Evolutionary conservation across 23 tunicate species (phyloP), one percentile per base, ranked within the genome.

Genomic region (Trididemnum nubilum): DNA sequence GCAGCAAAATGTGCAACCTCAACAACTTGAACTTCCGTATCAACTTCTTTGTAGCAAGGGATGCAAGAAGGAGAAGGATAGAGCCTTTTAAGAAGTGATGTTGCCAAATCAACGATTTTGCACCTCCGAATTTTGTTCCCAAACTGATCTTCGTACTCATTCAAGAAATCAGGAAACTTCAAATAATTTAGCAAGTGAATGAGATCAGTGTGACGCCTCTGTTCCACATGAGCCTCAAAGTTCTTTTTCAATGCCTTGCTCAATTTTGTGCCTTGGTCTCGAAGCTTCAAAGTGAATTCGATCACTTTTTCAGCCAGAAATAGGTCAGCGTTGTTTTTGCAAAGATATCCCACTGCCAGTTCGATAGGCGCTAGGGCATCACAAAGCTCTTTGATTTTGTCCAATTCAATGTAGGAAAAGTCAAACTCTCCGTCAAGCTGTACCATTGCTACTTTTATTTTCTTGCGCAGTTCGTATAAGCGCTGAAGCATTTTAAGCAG

Each of bases 221-320:
- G n/a, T n/a, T n/a, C n/a, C n/a, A n/a, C n/a, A n/a, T n/a, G n/a
- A n/a, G n/a, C n/a, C n/a, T n/a, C n/a, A n/a, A n/a, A n/a, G n/a
- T n/a, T n/a, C n/a, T n/a, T n/a, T n/a, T n/a, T n/a, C n/a, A n/a
- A n/a, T n/a, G n/a, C n/a, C n/a, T n/a, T n/a, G n/a, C n/a, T 75
- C 9, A 21, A 67, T 34, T 67, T 30, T 33, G 29, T 63, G 5
- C 15, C 19, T 33, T 29, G 39, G 7, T 33, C 76, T 29, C 38
- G 29, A 28, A 70, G 21, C 39, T 70, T 70, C 64, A 44, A 7
- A 25, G 80, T 44, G 32, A 75, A 75, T 7, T 22, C 29, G 25
- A 75, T 44, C 19, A 75, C 70, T 75, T 75, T 49, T 75, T 75
- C 80, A 21, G 80, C 70, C 32, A 75, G 15, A 44, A 75, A 15